These are phyloP conservation scores for Willisornis vidua DNA, from an alignment of 2,113 vertebrate species.

Conservation along the genomic window DNA sequence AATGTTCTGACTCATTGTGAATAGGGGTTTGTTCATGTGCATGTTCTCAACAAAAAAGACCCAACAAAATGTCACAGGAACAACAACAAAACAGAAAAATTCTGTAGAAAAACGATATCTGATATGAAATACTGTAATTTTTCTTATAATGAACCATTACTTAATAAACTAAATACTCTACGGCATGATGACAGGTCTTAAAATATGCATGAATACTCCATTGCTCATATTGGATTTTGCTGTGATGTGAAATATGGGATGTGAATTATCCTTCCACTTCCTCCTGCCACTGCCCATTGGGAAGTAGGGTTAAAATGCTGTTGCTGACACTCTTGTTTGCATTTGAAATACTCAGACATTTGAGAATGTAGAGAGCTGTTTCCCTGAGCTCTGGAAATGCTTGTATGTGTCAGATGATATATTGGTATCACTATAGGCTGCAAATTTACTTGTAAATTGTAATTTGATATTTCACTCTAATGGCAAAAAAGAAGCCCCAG, in stretches of 20 bases:
- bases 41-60: not conserved
- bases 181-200: not conserved
- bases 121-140: not conserved
- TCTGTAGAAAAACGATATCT: not conserved
- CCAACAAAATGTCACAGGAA: not conserved
- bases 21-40: fast-evolving
- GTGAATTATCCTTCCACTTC: not conserved
- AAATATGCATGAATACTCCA: not conserved
- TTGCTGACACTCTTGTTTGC: not conserved
- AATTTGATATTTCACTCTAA: not conserved
- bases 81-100: not conserved
- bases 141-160: not conserved
- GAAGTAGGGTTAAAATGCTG: not conserved
- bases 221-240: not conserved
- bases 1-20: not conserved
- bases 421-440: not conserved
- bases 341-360: not conserved
- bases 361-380: not conserved
- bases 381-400: not conserved
- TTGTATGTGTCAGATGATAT: not conserved
- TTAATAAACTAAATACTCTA: not conserved
- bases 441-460: not conserved
- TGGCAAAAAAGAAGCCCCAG: not conserved
- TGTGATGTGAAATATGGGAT: not conserved
- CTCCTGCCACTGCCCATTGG: not conserved